Conservation (phyloP, 2,888 invertebrate species). For the Platyscelio sp. region DNA sequence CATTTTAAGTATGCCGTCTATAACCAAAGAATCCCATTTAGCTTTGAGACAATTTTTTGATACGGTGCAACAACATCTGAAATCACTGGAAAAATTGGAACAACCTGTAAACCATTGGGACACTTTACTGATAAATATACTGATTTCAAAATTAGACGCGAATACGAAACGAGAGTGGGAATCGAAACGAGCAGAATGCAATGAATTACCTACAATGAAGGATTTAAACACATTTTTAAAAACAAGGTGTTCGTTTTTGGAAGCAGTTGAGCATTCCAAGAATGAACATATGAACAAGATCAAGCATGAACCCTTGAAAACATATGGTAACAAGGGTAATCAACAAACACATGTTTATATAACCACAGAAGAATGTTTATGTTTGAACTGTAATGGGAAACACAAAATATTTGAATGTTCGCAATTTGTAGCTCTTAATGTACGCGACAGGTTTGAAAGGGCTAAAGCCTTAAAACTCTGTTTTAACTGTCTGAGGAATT, state of each 20-base stretch:
- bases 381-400: background rate
- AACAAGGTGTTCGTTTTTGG: background rate
- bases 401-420: background rate
- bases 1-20: background rate
- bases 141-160: background rate
- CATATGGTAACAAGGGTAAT: background rate
- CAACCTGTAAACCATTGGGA: background rate
- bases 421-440: background rate
- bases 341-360: background rate
- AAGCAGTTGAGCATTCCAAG: background rate
- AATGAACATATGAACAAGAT: background rate
- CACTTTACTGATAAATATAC: too few species aligned
- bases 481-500: background rate
- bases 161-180: background rate
- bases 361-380: background rate
- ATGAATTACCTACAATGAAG: background rate
- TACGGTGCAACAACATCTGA: background rate
- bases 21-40: slow-evolving; percentile 9
- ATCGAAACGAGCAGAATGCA: background rate
- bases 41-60: background rate
- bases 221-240: background rate
- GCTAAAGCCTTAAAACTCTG: background rate
- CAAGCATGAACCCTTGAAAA: background rate
- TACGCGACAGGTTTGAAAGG: background rate
- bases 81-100: background rate